Evolutionary conservation across 1,140 invertebrate genomes (phyloP).

Genomic region (Yoshiicerus persimilis): DNA sequence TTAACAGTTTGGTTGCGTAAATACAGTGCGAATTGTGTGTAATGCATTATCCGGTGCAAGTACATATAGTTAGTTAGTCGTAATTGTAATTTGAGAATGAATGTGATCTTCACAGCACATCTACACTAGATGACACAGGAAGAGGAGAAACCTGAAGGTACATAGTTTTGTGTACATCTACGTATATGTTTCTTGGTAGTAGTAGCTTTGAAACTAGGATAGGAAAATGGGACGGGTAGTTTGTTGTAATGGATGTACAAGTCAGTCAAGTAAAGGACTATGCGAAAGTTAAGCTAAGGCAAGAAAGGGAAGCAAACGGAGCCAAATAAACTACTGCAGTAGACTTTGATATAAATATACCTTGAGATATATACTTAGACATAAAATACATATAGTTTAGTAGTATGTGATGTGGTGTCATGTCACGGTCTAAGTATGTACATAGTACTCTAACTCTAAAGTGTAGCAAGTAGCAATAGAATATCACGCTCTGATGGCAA

Average conservation of each 20-base stretch:
- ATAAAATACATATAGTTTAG: not conserved
- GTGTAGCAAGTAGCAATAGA: not conserved
- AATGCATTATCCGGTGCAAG: not conserved
- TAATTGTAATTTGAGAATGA: not conserved
- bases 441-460: not conserved
- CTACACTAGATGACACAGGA: not conserved
- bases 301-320: not conserved
- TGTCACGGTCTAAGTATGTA: not conserved
- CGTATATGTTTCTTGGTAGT: no score
- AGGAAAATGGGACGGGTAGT: not conserved
- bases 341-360: not conserved
- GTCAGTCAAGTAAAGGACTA: not conserved
- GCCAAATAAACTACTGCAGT: not conserved
- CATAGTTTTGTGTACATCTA: no score
- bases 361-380: not conserved
- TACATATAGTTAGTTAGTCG: not conserved
- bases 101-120: not conserved
- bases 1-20: not conserved
- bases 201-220: no score
- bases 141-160: not conserved
- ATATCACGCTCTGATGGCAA: not conserved
- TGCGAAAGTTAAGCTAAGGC: not conserved
- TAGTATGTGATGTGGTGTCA: not conserved
- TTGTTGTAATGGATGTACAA: conserved; percentile 14
- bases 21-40: not conserved